Conservation (phyloP, 2,888 invertebrate species). For the Noctua comes region DNA sequence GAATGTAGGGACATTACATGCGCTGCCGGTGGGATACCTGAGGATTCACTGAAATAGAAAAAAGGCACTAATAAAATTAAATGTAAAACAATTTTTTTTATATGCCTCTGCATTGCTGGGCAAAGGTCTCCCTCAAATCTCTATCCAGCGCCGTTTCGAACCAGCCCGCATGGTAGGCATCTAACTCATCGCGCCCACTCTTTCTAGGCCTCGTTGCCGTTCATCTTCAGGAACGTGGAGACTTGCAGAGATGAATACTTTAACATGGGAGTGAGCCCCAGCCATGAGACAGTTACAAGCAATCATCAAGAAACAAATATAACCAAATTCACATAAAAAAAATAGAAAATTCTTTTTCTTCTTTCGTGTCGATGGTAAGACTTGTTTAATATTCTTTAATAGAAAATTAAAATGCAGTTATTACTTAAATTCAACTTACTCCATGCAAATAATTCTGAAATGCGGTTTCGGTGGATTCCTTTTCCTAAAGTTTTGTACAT, state of each 20-base stretch:
- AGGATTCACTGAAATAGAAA: slow-evolving; percentile 76
- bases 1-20: slow-evolving; percentile 77
- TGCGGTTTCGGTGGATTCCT: slow-evolving; percentile 81
- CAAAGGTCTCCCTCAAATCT: not conserved
- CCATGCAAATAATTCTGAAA: slow-evolving; percentile 83
- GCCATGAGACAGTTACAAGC: not conserved
- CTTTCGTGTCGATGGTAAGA: no score
- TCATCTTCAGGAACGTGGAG: not conserved
- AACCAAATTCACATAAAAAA: not conserved
- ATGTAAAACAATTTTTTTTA: not conserved
- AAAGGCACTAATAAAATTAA: not conserved
- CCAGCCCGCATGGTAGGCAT: not conserved
- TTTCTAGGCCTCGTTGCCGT: not conserved
- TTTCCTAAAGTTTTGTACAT: slow-evolving; percentile 84
- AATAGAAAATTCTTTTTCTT: not conserved
- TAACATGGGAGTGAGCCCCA: not conserved
- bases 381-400: no score
- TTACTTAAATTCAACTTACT: slow-evolving; percentile 78
- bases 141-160: not conserved
- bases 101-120: not conserved
- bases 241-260: not conserved
- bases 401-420: not conserved
- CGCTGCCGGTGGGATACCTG: slow-evolving; percentile 73
- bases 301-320: not conserved
- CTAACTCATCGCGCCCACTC: not conserved